Evolutionary conservation across 1,140 invertebrate genomes (phyloP).

Genomic region (Drosophila guanche): DNA sequence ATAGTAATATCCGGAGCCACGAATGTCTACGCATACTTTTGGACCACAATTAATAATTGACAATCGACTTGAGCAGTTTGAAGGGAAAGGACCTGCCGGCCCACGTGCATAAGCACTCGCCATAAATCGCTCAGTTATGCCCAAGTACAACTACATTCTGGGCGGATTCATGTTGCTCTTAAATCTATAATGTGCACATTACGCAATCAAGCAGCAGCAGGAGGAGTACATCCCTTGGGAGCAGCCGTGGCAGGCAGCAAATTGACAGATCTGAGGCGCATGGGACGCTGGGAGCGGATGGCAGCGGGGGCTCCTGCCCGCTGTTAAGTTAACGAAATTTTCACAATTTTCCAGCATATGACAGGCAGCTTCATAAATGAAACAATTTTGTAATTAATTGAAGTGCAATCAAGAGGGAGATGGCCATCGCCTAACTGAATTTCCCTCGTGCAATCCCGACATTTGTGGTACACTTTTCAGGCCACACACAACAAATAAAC

Average conservation of each 20-base stretch:
- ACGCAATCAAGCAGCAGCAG: conserved; percentile 54
- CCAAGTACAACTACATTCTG: conserved; percentile 33
- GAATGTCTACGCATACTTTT: conserved; percentile 20
- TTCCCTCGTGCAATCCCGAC: too few species aligned
- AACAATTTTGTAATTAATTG: conserved; percentile 75
- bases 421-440: too few species aligned
- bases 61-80: conserved; percentile 2
- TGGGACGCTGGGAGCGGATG: conserved; percentile 1
- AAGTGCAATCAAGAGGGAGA: neutral
- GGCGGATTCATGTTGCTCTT: conserved; percentile 27
- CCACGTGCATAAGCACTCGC: conserved; percentile 34
- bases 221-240: conserved; percentile 43
- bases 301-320: too few species aligned
- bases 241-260: conserved; percentile 25
- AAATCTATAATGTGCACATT: conserved; percentile 58
- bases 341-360: conserved; percentile 56
- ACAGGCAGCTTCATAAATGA: conserved; percentile 70
- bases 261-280: conserved; percentile 49
- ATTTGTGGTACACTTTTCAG: neutral
- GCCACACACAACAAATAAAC: conserved; percentile 13
- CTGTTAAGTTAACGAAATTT: conserved; percentile 62
- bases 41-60: conserved; percentile 38
- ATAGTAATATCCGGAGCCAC: too few species aligned
- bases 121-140: conserved; percentile 67
- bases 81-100: conserved; percentile 13